Conservation (phyloP, 2,888 invertebrate species). For the Hofmannophila pseudospretella region DNA sequence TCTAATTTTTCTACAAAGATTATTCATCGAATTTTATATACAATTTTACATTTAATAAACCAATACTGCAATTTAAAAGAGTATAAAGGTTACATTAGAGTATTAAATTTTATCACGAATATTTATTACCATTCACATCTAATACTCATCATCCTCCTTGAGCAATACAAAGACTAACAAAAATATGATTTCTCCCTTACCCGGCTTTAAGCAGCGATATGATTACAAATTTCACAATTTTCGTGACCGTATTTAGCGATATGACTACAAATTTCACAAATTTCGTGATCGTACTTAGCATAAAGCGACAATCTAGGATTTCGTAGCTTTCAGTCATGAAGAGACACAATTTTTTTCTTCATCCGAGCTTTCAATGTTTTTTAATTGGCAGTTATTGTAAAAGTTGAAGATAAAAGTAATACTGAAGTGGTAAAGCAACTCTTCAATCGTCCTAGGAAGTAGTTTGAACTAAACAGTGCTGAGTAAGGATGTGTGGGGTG, state of each 20-base stretch:
- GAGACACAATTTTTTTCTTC: too few species aligned
- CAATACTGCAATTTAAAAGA: conserved; percentile 28
- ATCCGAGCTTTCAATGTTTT: too few species aligned
- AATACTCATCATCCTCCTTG: conserved; percentile 34
- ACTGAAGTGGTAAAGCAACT: background rate
- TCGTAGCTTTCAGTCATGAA: background rate
- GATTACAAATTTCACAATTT: conserved; percentile 60
- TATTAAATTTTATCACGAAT: conserved; percentile 35
- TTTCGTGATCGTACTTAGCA: conserved; percentile 25
- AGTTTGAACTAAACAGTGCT: conserved; percentile 24
- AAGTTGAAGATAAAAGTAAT: conserved; percentile 1
- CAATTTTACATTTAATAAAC: conserved; percentile 44
- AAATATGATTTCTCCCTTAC: conserved; percentile 60
- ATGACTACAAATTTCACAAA: conserved; percentile 65
- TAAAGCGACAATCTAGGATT: conserved; percentile 11
- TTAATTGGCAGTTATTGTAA: conserved; percentile 1
- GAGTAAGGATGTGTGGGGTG: conserved; percentile 39
- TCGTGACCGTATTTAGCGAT: conserved; percentile 37
- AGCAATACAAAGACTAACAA: conserved; percentile 72
- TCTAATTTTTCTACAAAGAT: conserved; percentile 36
- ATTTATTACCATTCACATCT: conserved; percentile 37
- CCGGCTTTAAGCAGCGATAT: conserved; percentile 65
- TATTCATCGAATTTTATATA: conserved; percentile 46
- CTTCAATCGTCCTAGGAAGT: background rate
- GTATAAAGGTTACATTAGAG: conserved; percentile 38